Base-by-base conservation (phyloP, 1,140 invertebrate species). In the Zaprionus camerounensis region DNA sequence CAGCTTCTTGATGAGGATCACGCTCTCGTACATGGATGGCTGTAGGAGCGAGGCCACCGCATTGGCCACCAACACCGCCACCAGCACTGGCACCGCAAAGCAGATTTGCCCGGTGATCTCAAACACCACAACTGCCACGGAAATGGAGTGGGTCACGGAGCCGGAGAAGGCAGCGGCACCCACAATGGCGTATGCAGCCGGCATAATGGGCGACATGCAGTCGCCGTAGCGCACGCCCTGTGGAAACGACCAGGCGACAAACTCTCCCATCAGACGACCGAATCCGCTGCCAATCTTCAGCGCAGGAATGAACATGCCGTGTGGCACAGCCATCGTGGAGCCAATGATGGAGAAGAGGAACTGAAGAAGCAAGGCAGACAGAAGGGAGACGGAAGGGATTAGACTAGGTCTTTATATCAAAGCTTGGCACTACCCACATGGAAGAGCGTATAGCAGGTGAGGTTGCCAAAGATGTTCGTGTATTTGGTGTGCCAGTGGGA, bases 31-130 rank as follows among this genome's bases (percentile, higher is more conserved):
- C 81, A 99, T 97, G 41, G 98, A 99, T 0, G 99, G 98, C 88
- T 99, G 98, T 1, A 99, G 94, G 5, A 98, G 93, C 12, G 98
- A 96, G 1, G 98, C 98, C 24, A 99, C 96, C 0, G 98, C 98
- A 94, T 99, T 99, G 44, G 98, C 96, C 55, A 98, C 97, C 55
- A 99, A 92, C 1, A 99, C 98, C 1, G 98, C 97, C 73, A 99
- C 97, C 96, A 99, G 98, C 56, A 99, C 97, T 0, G 99, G 99
- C 36, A 99, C 95, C 24, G 99, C 96, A 88, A 99, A 98, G 5
- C 97, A 98, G 75, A 99, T 98, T 93, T 99, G 98, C 55, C 98
- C 98, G 0, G 99, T 99, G 95, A 99, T 97, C 94, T 99, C 99
- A 93, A 99, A 99, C 24, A 99, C 97, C 77, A 99, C 99, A 53